Evolutionary conservation across 37 sponge, comb jelly and placozoan genomes (phyloP).

Genomic region (Petrosia ficiformis): DNA sequence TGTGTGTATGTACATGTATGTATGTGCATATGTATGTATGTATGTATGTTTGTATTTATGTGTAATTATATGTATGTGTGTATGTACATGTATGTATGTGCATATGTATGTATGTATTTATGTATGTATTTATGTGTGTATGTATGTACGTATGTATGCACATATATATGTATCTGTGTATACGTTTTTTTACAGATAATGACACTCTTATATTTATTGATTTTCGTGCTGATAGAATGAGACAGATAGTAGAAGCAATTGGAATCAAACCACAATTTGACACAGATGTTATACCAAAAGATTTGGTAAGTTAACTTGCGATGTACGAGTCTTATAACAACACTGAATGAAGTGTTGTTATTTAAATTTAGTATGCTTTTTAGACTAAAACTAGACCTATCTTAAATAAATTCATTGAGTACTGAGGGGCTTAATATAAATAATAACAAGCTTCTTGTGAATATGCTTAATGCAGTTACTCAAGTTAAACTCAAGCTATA

Average conservation of each 20-base stretch:
- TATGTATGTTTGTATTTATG: no score
- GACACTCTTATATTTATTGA: conserved; percentile 93
- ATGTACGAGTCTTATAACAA: no score
- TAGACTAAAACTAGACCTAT: no score
- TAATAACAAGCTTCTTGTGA: no score
- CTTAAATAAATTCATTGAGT: no score
- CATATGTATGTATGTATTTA: not conserved
- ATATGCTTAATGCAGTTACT: no score
- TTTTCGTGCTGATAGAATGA: conserved; percentile 92
- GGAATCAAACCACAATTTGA: conserved; percentile 94
- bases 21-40: not conserved
- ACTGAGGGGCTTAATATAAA: no score
- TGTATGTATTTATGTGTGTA: no score
- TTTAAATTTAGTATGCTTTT: no score
- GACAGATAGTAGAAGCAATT: conserved; percentile 94
- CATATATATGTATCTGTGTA: not conserved
- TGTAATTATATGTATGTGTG: no score
- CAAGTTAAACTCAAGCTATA: no score
- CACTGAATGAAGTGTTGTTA: no score
- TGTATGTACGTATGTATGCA: not conserved
- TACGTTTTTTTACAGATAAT: conserved; percentile 46
- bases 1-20: conserved; percentile 55
- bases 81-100: not conserved
- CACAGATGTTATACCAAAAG: conserved; percentile 41
- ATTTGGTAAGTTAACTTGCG: conserved; percentile 38